Evolutionary conservation across 2,888 invertebrate species (phyloP).

Genomic region (Parnassius smintheus): DNA sequence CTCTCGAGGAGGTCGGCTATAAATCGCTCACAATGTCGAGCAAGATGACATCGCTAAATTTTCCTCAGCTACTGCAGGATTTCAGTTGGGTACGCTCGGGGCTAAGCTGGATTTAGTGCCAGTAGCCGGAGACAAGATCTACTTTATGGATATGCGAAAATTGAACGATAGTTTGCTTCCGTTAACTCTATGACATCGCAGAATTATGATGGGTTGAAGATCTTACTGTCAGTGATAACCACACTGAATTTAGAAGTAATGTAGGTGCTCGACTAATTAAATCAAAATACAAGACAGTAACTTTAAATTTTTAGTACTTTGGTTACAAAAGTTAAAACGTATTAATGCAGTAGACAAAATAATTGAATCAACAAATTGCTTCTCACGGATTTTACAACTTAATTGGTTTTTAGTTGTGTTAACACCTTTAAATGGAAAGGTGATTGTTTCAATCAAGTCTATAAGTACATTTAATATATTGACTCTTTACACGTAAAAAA

Average conservation of each 20-base stretch:
- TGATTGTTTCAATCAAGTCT: constrained; percentile 25
- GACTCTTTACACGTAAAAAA: constrained; percentile 21
- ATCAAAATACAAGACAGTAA: too few relatives aligned
- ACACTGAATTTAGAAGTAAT: not conserved
- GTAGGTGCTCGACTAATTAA: too few relatives aligned
- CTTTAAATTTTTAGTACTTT: too few relatives aligned
- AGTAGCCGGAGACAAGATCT: constrained; percentile 8
- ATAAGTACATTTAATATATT: constrained; percentile 19
- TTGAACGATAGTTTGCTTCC: constrained; percentile 2
- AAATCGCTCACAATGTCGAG: constrained; percentile 31
- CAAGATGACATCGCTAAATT: constrained; percentile 22
- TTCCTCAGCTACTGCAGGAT: constrained; percentile 6
- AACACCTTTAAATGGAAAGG: constrained; percentile 15
- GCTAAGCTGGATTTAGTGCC: constrained; percentile 19
- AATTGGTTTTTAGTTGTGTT: constrained; percentile 8
- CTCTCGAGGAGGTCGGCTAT: constrained; percentile 30
- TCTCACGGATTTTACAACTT: not conserved
- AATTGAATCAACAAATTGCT: constrained; percentile 1
- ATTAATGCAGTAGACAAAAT: not conserved
- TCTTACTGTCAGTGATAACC: not conserved
- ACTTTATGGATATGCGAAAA: constrained; percentile 18
- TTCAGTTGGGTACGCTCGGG: constrained; percentile 1
- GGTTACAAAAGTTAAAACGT: not conserved
- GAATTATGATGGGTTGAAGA: not conserved
- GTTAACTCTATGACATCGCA: constrained; percentile 2